These are phyloP conservation scores for Chrysemys picta DNA, from an alignment of 2,113 vertebrate genomes.

Conservation along the genomic window DNA sequence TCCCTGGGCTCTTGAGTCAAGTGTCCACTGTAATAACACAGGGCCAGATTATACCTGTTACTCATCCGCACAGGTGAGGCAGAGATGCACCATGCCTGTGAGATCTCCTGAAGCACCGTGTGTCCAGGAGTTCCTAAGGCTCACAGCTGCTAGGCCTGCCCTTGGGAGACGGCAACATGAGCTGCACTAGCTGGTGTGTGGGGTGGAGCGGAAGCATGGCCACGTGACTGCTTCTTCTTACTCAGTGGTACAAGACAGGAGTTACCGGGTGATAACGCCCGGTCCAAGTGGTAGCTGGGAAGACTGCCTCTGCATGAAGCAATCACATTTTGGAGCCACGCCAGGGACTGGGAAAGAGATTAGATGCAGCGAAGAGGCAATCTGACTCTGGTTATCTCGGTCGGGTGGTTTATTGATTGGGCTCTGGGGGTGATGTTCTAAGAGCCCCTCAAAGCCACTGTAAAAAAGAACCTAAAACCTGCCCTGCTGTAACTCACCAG, in stretches of 20 bases:
- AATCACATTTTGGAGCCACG: background rate
- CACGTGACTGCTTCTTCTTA: background rate
- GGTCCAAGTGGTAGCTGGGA: background rate
- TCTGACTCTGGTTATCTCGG: background rate
- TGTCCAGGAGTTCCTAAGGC: background rate
- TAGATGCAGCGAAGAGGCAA: background rate
- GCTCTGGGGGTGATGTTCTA: background rate
- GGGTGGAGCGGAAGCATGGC: background rate
- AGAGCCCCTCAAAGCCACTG: background rate
- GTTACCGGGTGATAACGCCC: background rate
- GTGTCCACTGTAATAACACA: background rate
- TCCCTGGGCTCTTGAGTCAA: background rate
- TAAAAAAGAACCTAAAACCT: background rate
- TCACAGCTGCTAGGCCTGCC: background rate
- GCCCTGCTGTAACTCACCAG: background rate
- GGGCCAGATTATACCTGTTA: background rate
- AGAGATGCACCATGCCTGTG: background rate
- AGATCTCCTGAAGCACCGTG: background rate
- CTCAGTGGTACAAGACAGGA: background rate
- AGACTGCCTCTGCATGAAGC: background rate
- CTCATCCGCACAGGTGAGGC: background rate
- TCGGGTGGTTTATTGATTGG: fast-evolving
- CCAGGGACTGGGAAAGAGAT: background rate
- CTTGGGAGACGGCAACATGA: background rate
- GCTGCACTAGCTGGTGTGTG: background rate